phyloP scores from a whole-genome alignment of 2,797 vertebrate species.

The Dicrostonyx torquatus region DNA sequence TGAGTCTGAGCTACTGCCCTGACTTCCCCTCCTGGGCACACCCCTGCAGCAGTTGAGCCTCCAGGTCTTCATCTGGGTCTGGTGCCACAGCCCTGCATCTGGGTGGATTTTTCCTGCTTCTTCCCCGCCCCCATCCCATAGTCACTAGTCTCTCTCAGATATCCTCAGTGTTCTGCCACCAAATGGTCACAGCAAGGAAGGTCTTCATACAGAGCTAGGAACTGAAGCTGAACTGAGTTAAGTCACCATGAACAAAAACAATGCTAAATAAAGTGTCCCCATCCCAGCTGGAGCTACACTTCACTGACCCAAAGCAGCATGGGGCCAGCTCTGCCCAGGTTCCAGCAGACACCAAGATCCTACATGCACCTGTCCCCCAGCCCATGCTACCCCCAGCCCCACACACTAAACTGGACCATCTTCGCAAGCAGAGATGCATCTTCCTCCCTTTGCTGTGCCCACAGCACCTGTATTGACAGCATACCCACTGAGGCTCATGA shows the following conservation, averaged over 20 bases:
- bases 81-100: fast-evolving
- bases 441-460: neutral
- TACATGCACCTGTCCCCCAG: neutral
- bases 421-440: neutral
- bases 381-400: too few species aligned
- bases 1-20: neutral
- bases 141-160: neutral
- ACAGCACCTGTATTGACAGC: fast-evolving
- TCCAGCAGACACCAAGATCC: neutral
- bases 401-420: neutral
- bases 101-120: neutral
- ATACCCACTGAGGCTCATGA: neutral
- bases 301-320: too few species aligned
- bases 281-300: fast-evolving
- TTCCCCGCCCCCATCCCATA: neutral
- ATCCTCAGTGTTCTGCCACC: neutral
- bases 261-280: neutral
- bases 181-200: neutral
- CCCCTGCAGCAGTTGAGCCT: neutral
- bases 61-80: fast-evolving
- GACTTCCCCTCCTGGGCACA: neutral
- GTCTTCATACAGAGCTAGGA: neutral
- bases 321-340: neutral
- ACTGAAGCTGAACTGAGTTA: neutral
- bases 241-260: neutral